Evolutionary conservation across 2,888 invertebrate genomes (phyloP), one percentile per base, ranked within the genome.

Genomic region (Diarsia dahlii): DNA sequence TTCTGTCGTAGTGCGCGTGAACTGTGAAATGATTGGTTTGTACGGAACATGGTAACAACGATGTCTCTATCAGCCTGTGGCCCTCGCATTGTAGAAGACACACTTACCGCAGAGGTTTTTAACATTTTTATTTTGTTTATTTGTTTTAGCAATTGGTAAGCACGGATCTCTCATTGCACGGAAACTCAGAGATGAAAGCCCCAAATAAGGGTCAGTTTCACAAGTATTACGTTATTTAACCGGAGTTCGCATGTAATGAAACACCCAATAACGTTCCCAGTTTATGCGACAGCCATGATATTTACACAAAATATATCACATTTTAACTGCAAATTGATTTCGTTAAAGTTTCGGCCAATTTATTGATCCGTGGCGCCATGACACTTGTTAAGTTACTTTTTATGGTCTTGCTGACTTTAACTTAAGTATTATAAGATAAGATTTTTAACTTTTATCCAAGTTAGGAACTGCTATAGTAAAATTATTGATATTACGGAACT

Each of bases 341-440:
- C 48, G 39, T 58, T 71, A 18, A 70, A 50, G 20, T 20, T 67
- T 63, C 45, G 15, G 12, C 13, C n/a, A 71, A 63, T 50, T 78
- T 78, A 67, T 77, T 67, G 56, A 56, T 48, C n/a, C 9, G 46
- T 74, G 48, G 23, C 39, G 39, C 54, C 48, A 28, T 54, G 28
- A 3, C 28, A n/a, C 12, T 20, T 34, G 34, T 69, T 64, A 20
- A n/a, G 46, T 65, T 60, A 71, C 13, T 28, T 54, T 65, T 77
- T 76, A 60, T 54, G 46, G 52, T 46, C 62, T 34, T 63, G 20
- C 13, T 63, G 60, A 34, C 18, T 58, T 39, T n/a, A 34, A 13
- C 39, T 69, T 48, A 23, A 13, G 34, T 28, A 39, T 20, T 63
- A 52, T 69, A 12, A 68, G 56, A 23, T 46, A 45, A 65, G 46